Conservation (phyloP, 1,140 invertebrate genomes). For the Hyposmocoma kahamanoa region DNA sequence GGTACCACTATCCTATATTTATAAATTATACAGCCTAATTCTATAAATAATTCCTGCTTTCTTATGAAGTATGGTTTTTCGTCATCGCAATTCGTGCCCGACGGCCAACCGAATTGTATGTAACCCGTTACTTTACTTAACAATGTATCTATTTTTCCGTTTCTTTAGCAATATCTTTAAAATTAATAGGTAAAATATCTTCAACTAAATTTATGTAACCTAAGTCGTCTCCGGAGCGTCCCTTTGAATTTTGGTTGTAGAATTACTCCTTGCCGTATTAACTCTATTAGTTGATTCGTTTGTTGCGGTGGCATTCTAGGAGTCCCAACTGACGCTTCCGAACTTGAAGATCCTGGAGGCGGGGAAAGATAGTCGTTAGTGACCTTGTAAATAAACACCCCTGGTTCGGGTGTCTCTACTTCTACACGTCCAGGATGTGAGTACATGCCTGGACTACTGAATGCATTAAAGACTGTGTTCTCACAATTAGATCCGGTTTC, state of each 20-base stretch:
- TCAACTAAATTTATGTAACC: conserved; percentile 14
- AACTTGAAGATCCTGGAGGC: conserved; percentile 21
- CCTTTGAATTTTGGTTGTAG: conserved; percentile 17
- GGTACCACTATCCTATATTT: conserved; percentile 52
- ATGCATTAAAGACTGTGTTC: no score
- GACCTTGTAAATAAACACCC: conserved; percentile 67
- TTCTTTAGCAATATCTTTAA: conserved; percentile 10
- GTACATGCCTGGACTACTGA: no score
- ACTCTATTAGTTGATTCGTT: conserved; percentile 27
- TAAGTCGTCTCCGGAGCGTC: background rate
- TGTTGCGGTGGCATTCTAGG: no score
- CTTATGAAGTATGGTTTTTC: conserved; percentile 25
- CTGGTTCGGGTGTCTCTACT: conserved; percentile 12
- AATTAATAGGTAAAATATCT: conserved; percentile 11
- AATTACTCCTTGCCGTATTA: conserved; percentile 17
- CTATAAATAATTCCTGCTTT: conserved; percentile 17
- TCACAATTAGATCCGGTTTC: no score
- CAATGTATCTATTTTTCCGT: conserved; percentile 17
- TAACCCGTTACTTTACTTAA: conserved; percentile 18
- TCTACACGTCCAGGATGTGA: conserved; percentile 17
- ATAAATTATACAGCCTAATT: conserved; percentile 32
- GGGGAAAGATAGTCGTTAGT: conserved; percentile 47
- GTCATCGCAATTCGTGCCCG: conserved; percentile 6
- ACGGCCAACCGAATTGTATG: conserved; percentile 24
- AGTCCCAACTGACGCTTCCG: no score